These are phyloP conservation scores for Heliconius ethilla DNA, from an alignment of 2,888 invertebrate genomes.

Conservation along the genomic window DNA sequence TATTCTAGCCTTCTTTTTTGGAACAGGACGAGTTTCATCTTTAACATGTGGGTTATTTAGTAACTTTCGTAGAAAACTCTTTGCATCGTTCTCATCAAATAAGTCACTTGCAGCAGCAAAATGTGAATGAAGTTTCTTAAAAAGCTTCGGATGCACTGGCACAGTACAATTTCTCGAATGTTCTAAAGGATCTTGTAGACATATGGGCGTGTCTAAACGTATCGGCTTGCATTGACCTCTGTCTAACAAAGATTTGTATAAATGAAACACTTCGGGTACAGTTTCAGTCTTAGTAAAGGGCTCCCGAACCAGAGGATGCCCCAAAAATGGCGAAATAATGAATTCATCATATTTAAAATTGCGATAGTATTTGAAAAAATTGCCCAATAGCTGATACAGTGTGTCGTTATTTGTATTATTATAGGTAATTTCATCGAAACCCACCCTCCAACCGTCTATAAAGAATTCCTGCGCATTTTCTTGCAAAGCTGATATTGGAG, in stretches of 20 bases:
- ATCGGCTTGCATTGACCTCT: conserved; percentile 29
- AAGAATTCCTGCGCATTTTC: conserved; percentile 49
- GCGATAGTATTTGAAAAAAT: conserved; percentile 55
- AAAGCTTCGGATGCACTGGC: conserved; percentile 45
- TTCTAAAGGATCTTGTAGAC: conserved; percentile 53
- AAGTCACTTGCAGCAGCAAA: conserved; percentile 40
- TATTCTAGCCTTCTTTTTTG: conserved; percentile 7
- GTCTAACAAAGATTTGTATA: conserved; percentile 47
- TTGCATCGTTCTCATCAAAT: conserved; percentile 40
- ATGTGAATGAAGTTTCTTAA: conserved; percentile 33
- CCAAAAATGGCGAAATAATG: conserved; percentile 51
- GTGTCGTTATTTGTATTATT: conserved; percentile 39
- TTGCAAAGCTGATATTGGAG: conserved; percentile 79
- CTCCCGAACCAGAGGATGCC: conserved; percentile 43
- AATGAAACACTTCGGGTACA: conserved; percentile 44
- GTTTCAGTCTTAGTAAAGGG: conserved; percentile 41
- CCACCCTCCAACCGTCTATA: conserved; percentile 83
- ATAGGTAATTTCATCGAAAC: conserved; percentile 64
- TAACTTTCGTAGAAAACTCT: conserved; percentile 25
- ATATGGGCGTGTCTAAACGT: conserved; percentile 45
- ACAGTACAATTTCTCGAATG: conserved; percentile 51
- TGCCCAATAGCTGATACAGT: conserved; percentile 52
- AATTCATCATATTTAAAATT: conserved; percentile 49
- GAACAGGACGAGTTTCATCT: not conserved
- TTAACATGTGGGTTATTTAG: not conserved